A percentile compares a stretch with the other conserved stretches of the same genome.
Conservation (phyloP, 2,888 invertebrate genomes). For the Lysandra bellargus region DNA sequence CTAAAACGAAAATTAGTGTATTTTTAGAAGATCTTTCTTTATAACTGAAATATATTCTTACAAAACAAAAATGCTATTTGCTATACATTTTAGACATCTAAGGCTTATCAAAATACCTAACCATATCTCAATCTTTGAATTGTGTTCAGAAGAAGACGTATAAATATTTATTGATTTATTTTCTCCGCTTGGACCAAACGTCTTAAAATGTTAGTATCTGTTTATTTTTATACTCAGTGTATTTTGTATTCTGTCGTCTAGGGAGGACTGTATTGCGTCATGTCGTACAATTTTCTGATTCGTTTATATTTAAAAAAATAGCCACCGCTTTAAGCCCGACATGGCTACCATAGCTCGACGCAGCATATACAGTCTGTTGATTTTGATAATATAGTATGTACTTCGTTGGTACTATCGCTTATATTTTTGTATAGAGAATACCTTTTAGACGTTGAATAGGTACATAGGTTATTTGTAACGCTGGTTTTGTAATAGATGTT, state of each 20-base stretch:
- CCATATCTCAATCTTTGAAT: constrained; percentile 53
- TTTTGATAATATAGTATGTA: constrained; percentile 56
- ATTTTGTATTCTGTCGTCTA: constrained; percentile 45
- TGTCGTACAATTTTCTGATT: constrained; percentile 35
- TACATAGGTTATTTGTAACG: constrained; percentile 49
- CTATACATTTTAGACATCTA: constrained; percentile 55
- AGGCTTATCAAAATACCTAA: constrained; percentile 57
- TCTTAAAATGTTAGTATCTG: constrained; percentile 49
- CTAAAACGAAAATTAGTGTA: constrained; percentile 61
- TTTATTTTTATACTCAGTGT: constrained; percentile 52
- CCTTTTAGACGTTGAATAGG: constrained; percentile 59
- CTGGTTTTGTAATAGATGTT: constrained; percentile 37
- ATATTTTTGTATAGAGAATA: constrained; percentile 46
- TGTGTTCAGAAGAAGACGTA: constrained; percentile 46
- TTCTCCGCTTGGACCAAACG: constrained; percentile 61
- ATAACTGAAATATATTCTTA: constrained; percentile 62
- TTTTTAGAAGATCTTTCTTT: constrained; percentile 78
- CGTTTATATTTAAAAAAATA: constrained; percentile 37
- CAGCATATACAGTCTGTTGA: constrained; percentile 49
- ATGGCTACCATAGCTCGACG: constrained; percentile 39
- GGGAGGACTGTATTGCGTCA: constrained; percentile 35
- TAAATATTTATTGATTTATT: constrained; percentile 40
- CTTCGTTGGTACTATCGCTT: constrained; percentile 55
- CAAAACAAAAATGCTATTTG: constrained; percentile 55
- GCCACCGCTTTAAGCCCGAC: constrained; percentile 41